A percentile compares a stretch with the other conserved stretches of the same genome.
Conservation (phyloP, 2,113 vertebrate genomes). For the Ailuropoda melanoleuca region DNA sequence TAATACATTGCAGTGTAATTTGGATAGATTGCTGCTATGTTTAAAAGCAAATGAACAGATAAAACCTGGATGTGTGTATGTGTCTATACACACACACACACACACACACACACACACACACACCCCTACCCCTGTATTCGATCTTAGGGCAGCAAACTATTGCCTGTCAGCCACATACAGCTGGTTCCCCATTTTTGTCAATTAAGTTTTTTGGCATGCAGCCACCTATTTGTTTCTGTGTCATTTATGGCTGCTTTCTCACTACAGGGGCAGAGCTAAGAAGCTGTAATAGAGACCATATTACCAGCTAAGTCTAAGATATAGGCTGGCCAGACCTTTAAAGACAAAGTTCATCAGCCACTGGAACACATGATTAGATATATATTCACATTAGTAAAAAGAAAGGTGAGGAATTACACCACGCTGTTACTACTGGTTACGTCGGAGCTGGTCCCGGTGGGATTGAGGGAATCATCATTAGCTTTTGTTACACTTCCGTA, state of each 20-base stretch:
- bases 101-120: no score
- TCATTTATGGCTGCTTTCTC: neutral
- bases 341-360: neutral
- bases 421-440: neutral
- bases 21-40: neutral
- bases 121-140: neutral
- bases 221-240: no score
- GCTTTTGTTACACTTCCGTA: neutral
- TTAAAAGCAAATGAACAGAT: conserved; percentile 1
- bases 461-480: neutral
- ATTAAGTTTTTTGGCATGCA: neutral
- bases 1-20: neutral
- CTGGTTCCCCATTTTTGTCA: neutral
- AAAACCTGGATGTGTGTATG: neutral
- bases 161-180: neutral
- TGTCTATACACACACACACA: neutral
- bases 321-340: neutral
- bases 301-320: neutral
- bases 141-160: neutral
- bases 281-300: neutral
- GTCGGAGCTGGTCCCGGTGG: neutral
- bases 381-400: neutral
- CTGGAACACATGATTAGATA: neutral
- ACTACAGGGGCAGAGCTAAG: neutral
- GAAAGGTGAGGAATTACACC: neutral